These are phyloP conservation scores for Strigamia maritima DNA, from an alignment of 2,888 invertebrate genomes.

Conservation along the genomic window DNA sequence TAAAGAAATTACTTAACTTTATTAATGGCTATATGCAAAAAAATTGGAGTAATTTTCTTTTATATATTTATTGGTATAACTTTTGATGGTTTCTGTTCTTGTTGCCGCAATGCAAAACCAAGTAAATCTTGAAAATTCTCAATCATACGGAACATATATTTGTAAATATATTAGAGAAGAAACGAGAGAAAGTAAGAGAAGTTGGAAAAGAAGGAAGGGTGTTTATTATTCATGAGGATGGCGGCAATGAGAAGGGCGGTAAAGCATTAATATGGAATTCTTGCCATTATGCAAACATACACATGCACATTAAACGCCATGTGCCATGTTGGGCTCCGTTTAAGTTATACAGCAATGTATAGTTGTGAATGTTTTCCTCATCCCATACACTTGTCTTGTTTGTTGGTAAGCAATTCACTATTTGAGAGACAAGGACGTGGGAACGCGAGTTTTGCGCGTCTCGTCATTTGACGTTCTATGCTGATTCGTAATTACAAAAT, in stretches of 20 bases:
- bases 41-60: too few species aligned
- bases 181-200: constrained; percentile 2
- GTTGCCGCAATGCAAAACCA: constrained; percentile 34
- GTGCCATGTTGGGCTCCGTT: background rate
- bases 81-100: background rate
- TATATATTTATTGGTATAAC: too few species aligned
- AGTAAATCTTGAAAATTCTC: constrained; percentile 33
- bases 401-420: constrained; percentile 15
- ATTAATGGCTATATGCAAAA: too few species aligned
- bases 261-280: constrained; percentile 38
- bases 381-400: constrained; percentile 10
- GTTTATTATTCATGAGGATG: constrained; percentile 39
- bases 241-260: constrained; percentile 31
- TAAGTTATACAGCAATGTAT: constrained; percentile 10
- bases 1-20: too few species aligned
- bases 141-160: background rate
- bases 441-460: background rate
- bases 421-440: constrained; percentile 1
- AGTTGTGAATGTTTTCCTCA: constrained; percentile 35
- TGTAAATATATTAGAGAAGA: background rate
- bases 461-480: constrained; percentile 31
- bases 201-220: background rate
- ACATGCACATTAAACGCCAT: constrained; percentile 37
- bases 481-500: constrained; percentile 39
- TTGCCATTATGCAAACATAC: constrained; percentile 39